A percentile compares a stretch with the other conserved stretches of the same genome.
phyloP scores from a whole-genome alignment of 2,888 invertebrate species.

The Cenopis cana region DNA sequence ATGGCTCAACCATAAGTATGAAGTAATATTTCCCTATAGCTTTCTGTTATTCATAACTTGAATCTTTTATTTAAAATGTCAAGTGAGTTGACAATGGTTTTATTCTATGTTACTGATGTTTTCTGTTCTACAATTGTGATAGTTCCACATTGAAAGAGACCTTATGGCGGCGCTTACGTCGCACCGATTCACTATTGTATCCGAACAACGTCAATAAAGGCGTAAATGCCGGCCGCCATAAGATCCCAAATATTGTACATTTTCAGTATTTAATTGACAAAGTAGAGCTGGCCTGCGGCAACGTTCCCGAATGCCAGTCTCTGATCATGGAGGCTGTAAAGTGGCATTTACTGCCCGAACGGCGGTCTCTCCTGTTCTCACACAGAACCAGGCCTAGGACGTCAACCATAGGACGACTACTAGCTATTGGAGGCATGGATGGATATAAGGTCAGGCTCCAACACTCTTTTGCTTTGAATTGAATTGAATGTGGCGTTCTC shows the following conservation, averaged over 20 bases:
- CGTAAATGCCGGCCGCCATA: too few species aligned
- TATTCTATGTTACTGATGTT: too few species aligned
- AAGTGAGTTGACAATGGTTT: too few species aligned
- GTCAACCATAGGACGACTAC: constrained; percentile 94
- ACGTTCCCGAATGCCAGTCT: constrained; percentile 91
- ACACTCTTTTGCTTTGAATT: not conserved
- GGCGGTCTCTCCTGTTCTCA: constrained; percentile 91
- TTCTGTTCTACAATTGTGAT: too few species aligned
- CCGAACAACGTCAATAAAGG: too few species aligned
- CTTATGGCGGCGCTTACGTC: too few species aligned
- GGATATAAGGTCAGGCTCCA: constrained; percentile 88
- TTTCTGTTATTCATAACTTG: not conserved
- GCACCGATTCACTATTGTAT: too few species aligned
- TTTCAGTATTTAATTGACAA: constrained; percentile 94
- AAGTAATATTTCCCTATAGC: not conserved
- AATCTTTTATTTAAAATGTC: not conserved
- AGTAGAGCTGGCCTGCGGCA: constrained; percentile 89
- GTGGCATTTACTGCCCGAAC: constrained; percentile 95
- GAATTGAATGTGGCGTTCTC: not conserved
- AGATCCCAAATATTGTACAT: not conserved
- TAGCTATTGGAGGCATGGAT: constrained; percentile 97
- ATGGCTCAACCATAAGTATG: too few species aligned
- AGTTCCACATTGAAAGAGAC: too few species aligned
- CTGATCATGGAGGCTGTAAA: constrained; percentile 97
- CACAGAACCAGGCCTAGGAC: constrained; percentile 94